Evolutionary conservation across 2,113 vertebrate species (phyloP).

Genomic region (Ranitomeya imitator): DNA sequence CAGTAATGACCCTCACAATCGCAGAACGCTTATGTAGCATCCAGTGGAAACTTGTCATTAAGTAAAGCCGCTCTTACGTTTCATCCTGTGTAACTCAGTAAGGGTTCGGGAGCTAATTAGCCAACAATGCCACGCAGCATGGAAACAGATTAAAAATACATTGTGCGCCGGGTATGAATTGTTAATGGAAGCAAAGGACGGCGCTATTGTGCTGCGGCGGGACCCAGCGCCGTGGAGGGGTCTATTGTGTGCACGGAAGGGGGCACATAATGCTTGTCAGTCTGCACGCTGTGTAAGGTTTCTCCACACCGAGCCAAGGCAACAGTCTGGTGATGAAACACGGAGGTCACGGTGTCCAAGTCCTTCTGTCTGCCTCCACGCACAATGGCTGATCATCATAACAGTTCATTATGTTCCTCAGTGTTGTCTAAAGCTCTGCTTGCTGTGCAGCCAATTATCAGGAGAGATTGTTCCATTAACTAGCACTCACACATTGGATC

Average conservation of each 20-base stretch:
- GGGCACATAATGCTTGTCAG: conserved; percentile 17
- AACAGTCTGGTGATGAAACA: conserved; percentile 2
- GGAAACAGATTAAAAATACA: conserved; percentile 74
- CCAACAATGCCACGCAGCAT: conserved; percentile 65
- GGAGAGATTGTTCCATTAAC: too few species aligned
- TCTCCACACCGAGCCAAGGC: neutral
- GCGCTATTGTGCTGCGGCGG: conserved; percentile 36
- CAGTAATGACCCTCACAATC: conserved; percentile 24
- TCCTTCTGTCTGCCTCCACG: neutral
- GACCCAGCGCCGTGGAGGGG: neutral
- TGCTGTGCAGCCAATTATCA: too few species aligned
- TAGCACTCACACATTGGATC: too few species aligned
- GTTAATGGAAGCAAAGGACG: conserved; percentile 62
- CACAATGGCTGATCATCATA: too few species aligned
- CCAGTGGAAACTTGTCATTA: conserved; percentile 70
- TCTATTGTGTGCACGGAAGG: neutral
- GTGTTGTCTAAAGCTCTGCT: too few species aligned
- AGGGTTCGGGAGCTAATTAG: conserved; percentile 71
- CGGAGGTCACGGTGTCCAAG: neutral
- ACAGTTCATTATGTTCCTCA: too few species aligned
- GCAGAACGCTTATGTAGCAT: conserved; percentile 61
- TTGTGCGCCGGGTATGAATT: conserved; percentile 64
- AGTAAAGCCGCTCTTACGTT: conserved; percentile 67
- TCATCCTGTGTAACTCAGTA: conserved; percentile 68
- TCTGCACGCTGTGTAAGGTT: neutral